Percentiles rank a stretch among this genome's conserved stretches.
These are phyloP conservation scores for Rhinopithecus roxellana DNA, from an alignment of 2,113 vertebrate species.

Conservation along the genomic window DNA sequence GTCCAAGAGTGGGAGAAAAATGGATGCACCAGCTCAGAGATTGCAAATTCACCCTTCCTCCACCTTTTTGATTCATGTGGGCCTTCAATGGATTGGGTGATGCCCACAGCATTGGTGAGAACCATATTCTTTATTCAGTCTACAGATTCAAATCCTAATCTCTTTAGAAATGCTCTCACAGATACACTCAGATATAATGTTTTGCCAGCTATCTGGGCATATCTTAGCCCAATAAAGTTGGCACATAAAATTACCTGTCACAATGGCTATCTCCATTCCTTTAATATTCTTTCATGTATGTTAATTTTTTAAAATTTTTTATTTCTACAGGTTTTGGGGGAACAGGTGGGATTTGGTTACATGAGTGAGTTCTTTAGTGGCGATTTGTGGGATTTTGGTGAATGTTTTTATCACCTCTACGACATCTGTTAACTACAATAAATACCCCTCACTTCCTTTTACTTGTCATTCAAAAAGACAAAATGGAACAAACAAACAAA, in stretches of 20 bases:
- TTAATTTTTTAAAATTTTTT: fast-evolving
- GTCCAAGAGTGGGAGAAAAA: not conserved
- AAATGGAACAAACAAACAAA: not conserved
- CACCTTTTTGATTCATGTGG: not conserved
- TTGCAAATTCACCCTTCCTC: not conserved
- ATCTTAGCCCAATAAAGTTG: not conserved
- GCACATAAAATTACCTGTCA: not conserved
- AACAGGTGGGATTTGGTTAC: too few relatives aligned
- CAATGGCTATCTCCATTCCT: not conserved
- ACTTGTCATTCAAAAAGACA: not conserved
- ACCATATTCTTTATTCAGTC: not conserved
- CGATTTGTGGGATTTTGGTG: too few relatives aligned
- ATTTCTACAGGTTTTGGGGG: too few relatives aligned
- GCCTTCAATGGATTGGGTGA: not conserved
- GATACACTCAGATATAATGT: not conserved
- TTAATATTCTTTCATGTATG: not conserved
- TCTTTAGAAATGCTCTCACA: not conserved
- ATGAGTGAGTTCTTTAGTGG: too few relatives aligned
- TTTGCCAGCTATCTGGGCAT: not conserved
- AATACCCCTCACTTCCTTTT: not conserved
- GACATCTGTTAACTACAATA: not conserved
- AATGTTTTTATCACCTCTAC: not conserved
- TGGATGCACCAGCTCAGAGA: not conserved
- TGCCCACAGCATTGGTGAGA: not conserved
- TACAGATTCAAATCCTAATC: not conserved